These are phyloP conservation scores for Urocyon cinereoargenteus DNA, from an alignment of 2,797 vertebrate species.

Conservation along the genomic window DNA sequence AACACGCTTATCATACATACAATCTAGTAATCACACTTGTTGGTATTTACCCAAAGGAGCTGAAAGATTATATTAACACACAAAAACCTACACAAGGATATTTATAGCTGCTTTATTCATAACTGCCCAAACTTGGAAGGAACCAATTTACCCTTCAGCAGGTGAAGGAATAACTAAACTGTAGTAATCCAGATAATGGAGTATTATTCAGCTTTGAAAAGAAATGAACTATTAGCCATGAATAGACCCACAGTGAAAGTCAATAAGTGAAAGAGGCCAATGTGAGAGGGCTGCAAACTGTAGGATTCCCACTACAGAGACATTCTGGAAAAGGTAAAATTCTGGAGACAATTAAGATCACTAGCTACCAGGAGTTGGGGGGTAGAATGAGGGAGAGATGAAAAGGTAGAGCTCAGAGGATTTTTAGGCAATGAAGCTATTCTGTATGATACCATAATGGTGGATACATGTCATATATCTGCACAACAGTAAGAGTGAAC, in stretches of 20 bases:
- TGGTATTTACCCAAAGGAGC: neutral
- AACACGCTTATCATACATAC: neutral
- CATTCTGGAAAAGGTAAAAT: slow-evolving; percentile 11
- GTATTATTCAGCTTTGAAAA: neutral
- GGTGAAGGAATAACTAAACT: neutral
- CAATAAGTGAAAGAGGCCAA: slow-evolving; percentile 29
- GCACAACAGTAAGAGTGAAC: neutral
- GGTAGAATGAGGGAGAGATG: neutral
- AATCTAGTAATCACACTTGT: neutral
- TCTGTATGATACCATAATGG: neutral
- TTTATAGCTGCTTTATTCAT: neutral
- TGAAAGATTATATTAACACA: neutral
- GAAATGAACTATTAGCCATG: neutral
- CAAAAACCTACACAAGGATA: neutral
- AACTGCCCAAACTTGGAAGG: neutral
- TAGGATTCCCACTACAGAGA: neutral
- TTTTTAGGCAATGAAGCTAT: neutral
- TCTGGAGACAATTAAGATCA: neutral
- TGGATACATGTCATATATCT: neutral
- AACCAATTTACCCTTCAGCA: neutral
- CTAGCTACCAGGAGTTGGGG: neutral
- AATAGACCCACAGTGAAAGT: neutral
- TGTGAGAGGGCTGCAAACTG: neutral
- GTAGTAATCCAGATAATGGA: neutral
- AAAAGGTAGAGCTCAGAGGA: neutral